Evolutionary conservation across 2,888 invertebrate genomes (phyloP).

Genomic region (Dryobotodes eremita): DNA sequence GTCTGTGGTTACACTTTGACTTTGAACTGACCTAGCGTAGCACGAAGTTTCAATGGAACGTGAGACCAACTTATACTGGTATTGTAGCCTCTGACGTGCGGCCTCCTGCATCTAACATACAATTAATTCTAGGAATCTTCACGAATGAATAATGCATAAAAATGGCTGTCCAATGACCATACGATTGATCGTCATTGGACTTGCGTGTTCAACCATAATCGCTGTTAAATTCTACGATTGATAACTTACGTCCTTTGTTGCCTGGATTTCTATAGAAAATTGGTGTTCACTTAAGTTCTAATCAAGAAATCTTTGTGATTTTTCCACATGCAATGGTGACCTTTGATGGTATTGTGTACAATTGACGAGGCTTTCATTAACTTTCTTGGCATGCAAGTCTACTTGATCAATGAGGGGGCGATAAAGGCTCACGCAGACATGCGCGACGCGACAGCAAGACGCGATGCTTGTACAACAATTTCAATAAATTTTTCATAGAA

Average conservation of each 20-base stretch:
- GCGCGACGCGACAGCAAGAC: too few species aligned
- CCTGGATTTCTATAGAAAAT: constrained; percentile 46
- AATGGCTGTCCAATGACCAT: constrained; percentile 9
- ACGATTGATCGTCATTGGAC: constrained; percentile 41
- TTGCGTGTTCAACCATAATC: constrained; percentile 60
- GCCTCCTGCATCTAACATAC: neutral
- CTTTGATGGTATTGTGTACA: constrained; percentile 43
- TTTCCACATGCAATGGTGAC: constrained; percentile 63
- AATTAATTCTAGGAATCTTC: constrained; percentile 13
- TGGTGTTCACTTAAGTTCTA: constrained; percentile 52
- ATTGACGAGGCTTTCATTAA: constrained; percentile 35
- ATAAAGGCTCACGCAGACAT: neutral
- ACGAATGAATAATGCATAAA: constrained; percentile 32
- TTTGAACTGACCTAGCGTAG: neutral
- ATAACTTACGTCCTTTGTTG: constrained; percentile 48
- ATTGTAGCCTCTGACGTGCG: too few species aligned
- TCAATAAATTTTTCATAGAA: too few species aligned
- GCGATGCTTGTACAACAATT: too few species aligned
- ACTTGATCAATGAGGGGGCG: constrained; percentile 14
- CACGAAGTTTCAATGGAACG: neutral
- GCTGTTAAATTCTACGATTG: constrained; percentile 48
- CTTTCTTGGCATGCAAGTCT: constrained; percentile 33
- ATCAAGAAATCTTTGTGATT: constrained; percentile 61
- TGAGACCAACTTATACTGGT: neutral
- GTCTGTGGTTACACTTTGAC: neutral